Evolutionary conservation across 2,113 vertebrate species (phyloP).

Genomic region (Bufo bufo): DNA sequence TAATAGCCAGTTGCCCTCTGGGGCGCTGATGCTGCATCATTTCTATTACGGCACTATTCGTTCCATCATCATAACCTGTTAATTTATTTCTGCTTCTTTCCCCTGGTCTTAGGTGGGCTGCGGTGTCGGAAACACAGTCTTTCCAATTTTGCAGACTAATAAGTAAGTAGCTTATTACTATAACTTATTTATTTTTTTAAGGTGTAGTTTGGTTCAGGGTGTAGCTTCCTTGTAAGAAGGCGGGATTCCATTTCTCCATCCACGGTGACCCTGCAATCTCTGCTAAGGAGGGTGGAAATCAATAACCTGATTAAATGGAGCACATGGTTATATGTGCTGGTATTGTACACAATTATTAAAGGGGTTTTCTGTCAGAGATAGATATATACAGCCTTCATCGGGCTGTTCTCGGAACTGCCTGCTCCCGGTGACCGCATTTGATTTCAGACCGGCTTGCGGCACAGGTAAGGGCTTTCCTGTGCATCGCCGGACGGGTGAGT

Average conservation of each 20-base stretch:
- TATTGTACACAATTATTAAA: too few species aligned
- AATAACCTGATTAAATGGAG: not conserved
- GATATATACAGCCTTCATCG: too few species aligned
- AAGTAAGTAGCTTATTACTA: slow-evolving; percentile 79
- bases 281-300: not conserved
- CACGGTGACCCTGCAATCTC: not conserved
- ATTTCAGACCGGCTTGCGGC: too few species aligned
- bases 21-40: not conserved
- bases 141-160: slow-evolving; percentile 96
- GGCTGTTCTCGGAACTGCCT: too few species aligned
- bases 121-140: slow-evolving; percentile 96
- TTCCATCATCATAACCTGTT: not conserved
- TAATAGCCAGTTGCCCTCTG: not conserved
- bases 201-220: not conserved
- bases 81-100: slow-evolving; percentile 23
- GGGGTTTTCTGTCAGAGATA: too few species aligned
- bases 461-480: too few species aligned
- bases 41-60: not conserved
- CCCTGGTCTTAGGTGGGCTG: slow-evolving; percentile 87
- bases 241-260: not conserved
- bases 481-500: too few species aligned
- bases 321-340: too few species aligned
- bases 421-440: too few species aligned
- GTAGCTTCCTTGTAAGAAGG: not conserved
- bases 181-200: too few species aligned